Evolutionary conservation across 2,888 invertebrate species (phyloP).

Genomic region (Sycophila texana): DNA sequence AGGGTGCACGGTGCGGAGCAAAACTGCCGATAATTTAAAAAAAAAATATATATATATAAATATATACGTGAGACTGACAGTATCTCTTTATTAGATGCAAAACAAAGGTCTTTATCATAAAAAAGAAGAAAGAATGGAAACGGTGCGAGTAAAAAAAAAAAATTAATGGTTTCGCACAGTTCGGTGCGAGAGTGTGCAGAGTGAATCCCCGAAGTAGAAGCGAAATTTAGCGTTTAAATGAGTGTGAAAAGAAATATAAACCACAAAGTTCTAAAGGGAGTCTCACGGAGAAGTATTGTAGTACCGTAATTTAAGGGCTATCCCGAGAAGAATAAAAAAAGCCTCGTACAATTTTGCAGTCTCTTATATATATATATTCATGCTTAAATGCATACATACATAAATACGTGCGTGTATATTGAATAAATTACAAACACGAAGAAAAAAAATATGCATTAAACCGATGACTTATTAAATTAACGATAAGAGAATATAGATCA

Average conservation of each 20-base stretch:
- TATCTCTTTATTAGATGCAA: constrained; percentile 63
- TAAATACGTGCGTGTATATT: constrained; percentile 35
- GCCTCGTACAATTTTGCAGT: constrained; percentile 46
- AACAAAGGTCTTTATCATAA: constrained; percentile 57
- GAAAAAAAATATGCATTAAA: neutral
- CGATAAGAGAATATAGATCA: neutral
- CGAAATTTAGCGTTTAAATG: neutral
- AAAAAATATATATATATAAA: constrained; percentile 17
- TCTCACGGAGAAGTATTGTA: constrained; percentile 15
- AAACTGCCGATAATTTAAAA: constrained; percentile 69
- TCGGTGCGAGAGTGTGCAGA: neutral
- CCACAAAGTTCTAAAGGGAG: constrained; percentile 19
- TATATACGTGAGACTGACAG: constrained; percentile 69
- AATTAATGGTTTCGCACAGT: neutral
- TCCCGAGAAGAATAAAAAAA: constrained; percentile 35
- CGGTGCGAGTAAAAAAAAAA: neutral
- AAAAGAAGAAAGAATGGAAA: constrained; percentile 20
- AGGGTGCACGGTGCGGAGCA: constrained; percentile 57
- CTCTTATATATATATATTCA: constrained; percentile 53
- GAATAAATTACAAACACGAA: constrained; percentile 25
- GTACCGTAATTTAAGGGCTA: constrained; percentile 29
- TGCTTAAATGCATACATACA: constrained; percentile 39
- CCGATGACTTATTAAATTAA: too few species aligned
- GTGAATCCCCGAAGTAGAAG: neutral
- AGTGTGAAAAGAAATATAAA: neutral